Base-by-base conservation (phyloP, 37 sponge, comb jelly and placozoan species). In the Oscarella lobularis region DNA sequence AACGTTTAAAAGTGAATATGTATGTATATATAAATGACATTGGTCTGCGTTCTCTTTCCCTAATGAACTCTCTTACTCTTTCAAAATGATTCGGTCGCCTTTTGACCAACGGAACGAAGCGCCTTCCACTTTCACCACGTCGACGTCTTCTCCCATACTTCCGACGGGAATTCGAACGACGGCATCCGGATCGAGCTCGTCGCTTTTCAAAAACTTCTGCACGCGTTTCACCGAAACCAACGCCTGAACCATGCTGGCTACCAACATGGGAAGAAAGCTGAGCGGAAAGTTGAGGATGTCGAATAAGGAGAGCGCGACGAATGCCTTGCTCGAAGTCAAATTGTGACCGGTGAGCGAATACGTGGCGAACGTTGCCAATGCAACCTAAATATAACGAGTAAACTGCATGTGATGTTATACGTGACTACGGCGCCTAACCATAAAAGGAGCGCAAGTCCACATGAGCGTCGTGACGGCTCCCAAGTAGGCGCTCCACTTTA, bases 301-400 rank as follows among this genome's bases (percentile, higher is more conserved):
- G 84, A 92, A 92, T 67, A 92, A 84, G 3, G 93, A 81, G 30
- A 92, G 80, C 39, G 88, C 85, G 6, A 92, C 93, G 77, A 92
- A 92, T 0, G 88, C 88, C 38, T 38, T 82, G 33, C 85, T 80
- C 9, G 92, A 35, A 2, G 93, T 87, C 55, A 92, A 80, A 31
- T 67, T 37, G 38, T 87, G 67, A 0, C 84, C 83, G 1, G 81
- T 66, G 3, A 67, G 76, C 38, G 76, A 81, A 75, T 81, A 92
- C 38, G 85, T 84, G 0, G 80, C 81, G 77, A 92, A 92, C 4
- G 93, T 82, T 1, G 77, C 85, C 20, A 92, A 66, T 34, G 93
- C 77, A 37, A 92, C 93, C 81, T 83, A 66, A 9, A 39, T 1
- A 1, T 33, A 40, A 39, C 4, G 31, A n/a, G 2, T 67, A 3